Percentiles rank a stretch among this genome's conserved stretches.
These are phyloP conservation scores for Priapulus caudatus DNA, from an alignment of 2,888 invertebrate species.

Conservation along the genomic window DNA sequence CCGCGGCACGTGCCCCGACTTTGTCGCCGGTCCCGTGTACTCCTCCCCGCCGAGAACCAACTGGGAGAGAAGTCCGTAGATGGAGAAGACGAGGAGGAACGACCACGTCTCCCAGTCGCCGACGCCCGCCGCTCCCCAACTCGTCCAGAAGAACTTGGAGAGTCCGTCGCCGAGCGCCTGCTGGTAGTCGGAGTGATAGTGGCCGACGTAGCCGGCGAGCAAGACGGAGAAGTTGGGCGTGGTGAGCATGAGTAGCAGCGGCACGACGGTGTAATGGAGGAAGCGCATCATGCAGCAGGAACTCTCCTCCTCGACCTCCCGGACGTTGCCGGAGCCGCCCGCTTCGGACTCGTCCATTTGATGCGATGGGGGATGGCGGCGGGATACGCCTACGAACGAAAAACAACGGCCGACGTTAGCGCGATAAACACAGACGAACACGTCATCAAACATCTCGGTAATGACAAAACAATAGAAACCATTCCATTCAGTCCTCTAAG, in stretches of 20 bases:
- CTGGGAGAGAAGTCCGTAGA: slow-evolving; percentile 41
- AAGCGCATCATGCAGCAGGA: too few species aligned
- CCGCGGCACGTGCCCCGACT: slow-evolving; percentile 41
- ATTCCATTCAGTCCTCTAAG: too few species aligned
- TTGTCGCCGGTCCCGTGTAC: slow-evolving; percentile 42
- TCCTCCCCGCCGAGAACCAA: slow-evolving; percentile 38
- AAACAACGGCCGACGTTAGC: too few species aligned
- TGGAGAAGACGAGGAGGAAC: slow-evolving; percentile 24
- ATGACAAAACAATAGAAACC: too few species aligned
- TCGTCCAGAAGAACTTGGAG: not conserved
- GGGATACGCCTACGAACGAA: too few species aligned
- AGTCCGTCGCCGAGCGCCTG: not conserved
- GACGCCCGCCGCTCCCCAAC: slow-evolving; percentile 4
- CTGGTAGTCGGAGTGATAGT: slow-evolving; percentile 28
- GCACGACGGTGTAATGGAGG: slow-evolving; percentile 26
- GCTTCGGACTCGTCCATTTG: too few species aligned
- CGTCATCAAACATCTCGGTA: too few species aligned
- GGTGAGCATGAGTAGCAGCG: slow-evolving; percentile 26
- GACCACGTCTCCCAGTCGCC: slow-evolving; percentile 15
- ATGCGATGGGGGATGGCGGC: too few species aligned
- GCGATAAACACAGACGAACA: too few species aligned
- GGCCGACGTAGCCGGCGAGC: slow-evolving; percentile 27
- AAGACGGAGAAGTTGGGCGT: slow-evolving; percentile 30
- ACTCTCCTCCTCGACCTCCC: too few species aligned
- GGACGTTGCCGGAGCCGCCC: too few species aligned